A percentile compares a stretch with the other conserved stretches of the same genome.
phyloP scores from a whole-genome alignment of 2,888 invertebrate genomes.

The Napeogenes sylphis region DNA sequence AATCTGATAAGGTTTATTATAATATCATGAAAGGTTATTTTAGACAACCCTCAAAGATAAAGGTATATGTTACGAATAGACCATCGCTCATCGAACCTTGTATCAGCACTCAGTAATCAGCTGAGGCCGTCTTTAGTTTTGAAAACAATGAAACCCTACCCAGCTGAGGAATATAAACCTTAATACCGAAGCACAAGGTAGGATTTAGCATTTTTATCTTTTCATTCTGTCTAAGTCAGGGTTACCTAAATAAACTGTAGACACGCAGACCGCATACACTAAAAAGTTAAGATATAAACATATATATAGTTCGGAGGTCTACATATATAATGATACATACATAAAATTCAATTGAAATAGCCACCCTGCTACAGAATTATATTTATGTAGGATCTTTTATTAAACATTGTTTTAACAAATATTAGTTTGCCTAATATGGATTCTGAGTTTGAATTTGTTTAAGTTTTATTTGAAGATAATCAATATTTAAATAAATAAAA shows the following conservation, averaged over 20 bases:
- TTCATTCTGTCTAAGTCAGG: slow-evolving; percentile 35
- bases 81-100: slow-evolving; percentile 6
- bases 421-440: too few species aligned
- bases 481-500: too few species aligned
- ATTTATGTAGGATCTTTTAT: background rate
- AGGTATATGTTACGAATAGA: background rate
- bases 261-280: slow-evolving; percentile 53
- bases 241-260: slow-evolving; percentile 50
- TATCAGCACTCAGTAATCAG: slow-evolving; percentile 19
- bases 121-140: slow-evolving; percentile 9
- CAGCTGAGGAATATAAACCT: slow-evolving; percentile 14
- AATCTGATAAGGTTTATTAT: too few species aligned
- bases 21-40: background rate
- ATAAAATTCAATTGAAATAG: background rate
- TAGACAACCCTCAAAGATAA: background rate
- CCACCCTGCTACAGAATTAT: background rate
- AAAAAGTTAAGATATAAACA: slow-evolving; percentile 40
- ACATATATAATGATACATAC: too few species aligned
- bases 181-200: slow-evolving; percentile 15
- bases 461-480: too few species aligned
- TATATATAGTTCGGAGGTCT: too few species aligned
- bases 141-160: slow-evolving; percentile 14
- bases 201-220: slow-evolving; percentile 13
- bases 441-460: too few species aligned
- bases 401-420: background rate